Evolutionary conservation across 2,113 vertebrate species (phyloP).

Genomic region (Pteruthius melanotis): DNA sequence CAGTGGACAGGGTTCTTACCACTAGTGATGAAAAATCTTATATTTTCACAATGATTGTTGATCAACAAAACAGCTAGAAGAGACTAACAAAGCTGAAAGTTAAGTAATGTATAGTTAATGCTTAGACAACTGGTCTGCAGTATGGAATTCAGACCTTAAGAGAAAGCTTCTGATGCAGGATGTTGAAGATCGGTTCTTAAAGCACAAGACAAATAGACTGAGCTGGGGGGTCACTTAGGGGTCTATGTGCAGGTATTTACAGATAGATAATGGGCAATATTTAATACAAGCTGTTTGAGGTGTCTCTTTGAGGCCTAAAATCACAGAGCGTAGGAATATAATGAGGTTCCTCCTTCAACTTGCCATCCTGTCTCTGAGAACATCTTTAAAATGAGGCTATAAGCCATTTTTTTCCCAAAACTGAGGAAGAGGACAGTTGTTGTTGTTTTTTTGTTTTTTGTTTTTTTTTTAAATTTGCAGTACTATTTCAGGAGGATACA

Average conservation of each 20-base stretch:
- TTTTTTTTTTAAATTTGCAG: fast-evolving
- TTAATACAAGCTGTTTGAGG: background rate
- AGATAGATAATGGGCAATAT: background rate
- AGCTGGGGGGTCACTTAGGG: background rate
- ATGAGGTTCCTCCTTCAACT: background rate
- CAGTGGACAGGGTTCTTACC: fast-evolving
- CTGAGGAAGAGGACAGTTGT: background rate
- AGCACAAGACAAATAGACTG: background rate
- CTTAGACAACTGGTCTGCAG: background rate
- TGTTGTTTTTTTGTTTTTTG: no score
- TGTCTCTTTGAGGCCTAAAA: background rate
- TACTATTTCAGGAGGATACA: background rate
- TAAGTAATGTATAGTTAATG: background rate
- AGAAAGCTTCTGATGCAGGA: background rate
- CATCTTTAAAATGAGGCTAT: background rate
- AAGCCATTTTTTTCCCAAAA: background rate
- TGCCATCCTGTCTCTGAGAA: background rate
- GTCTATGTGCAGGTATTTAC: background rate
- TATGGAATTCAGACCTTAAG: background rate
- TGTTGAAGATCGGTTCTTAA: background rate
- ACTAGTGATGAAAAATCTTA: background rate
- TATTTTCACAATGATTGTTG: background rate
- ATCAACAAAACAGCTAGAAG: background rate
- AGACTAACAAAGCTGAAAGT: background rate
- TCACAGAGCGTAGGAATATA: background rate